These are phyloP conservation scores for Thymelicus lineola DNA, from an alignment of 2,888 invertebrate genomes.

Conservation along the genomic window DNA sequence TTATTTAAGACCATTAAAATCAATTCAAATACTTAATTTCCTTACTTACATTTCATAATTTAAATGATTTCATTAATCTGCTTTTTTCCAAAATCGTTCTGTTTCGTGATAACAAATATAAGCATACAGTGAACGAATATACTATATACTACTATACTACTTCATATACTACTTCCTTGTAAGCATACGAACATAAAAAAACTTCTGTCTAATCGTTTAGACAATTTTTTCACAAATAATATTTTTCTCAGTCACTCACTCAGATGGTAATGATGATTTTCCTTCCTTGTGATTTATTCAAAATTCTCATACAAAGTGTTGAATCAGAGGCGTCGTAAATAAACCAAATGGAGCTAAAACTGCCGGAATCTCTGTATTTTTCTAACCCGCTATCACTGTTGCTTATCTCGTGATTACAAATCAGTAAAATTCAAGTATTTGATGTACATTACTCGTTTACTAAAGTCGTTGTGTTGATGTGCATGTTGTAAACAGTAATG, in stretches of 20 bases:
- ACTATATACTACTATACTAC: too few species aligned
- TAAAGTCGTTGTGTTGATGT: neutral
- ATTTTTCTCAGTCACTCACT: constrained; percentile 1
- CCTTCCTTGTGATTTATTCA: constrained; percentile 29
- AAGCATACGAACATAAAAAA: too few species aligned
- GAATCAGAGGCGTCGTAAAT: constrained; percentile 33
- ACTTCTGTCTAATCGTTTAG: neutral
- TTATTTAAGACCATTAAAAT: too few species aligned
- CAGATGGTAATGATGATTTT: constrained; percentile 13
- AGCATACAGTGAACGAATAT: too few species aligned
- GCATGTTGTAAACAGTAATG: neutral
- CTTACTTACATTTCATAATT: too few species aligned
- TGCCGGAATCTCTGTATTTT: constrained; percentile 31
- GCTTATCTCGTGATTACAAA: constrained; percentile 10
- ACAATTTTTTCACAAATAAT: neutral
- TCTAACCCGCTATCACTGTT: constrained; percentile 31
- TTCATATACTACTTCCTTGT: too few species aligned
- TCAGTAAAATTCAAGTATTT: neutral
- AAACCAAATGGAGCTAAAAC: constrained; percentile 32
- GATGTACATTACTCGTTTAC: constrained; percentile 7
- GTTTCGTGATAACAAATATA: too few species aligned
- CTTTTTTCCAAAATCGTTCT: too few species aligned
- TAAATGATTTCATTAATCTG: too few species aligned
- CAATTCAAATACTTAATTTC: too few species aligned
- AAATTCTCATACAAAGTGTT: constrained; percentile 33